Base-by-base conservation (phyloP, 2,888 invertebrate genomes). In the Heterodera filipjevi region DNA sequence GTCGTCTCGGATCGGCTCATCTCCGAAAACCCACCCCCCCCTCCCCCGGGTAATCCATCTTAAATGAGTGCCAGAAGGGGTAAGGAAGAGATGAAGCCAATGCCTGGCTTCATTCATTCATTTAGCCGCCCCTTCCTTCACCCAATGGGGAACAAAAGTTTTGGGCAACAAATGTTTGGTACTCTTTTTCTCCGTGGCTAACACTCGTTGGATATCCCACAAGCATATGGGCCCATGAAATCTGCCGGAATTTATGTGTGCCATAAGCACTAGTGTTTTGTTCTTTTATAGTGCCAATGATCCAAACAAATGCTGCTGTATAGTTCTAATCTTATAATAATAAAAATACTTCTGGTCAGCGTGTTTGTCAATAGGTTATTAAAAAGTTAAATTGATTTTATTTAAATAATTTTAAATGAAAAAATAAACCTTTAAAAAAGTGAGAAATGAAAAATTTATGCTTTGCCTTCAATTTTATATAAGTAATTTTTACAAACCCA, bases 81-180 rank as follows among this genome's bases (percentile, higher is more conserved):
- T 14, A 14, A 22, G 16, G 53, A 22, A 3, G 49, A 22, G 49
- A 22, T 16, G 49, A 22, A 22, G 53, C 19, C 22, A 19, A 5
- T 16, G 14, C 16, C 5, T 22, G 19, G 16, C 14, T 53, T 53
- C 19, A 16, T 19, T 53, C 53, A 53, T 22, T 53, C 53, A 22
- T 16, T 22, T 22, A 19, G 53, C 53, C 53, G 46, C 46, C 46
- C 46, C 46, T n/a, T n/a, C n/a, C n/a, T n/a, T n/a, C n/a, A n/a
- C 39, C 39, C 39, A 39, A 39, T 39, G 5, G 39, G 39, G 39
- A n/a, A n/a, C 39, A 3, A 3, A 53, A 19, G 53, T 19, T 22
- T 53, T 22, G 53, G 53, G 53, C 53, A 53, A 53, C 53, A 53
- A 53, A 53, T 53, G 53, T 53, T 53, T 53, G 19, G 53, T 53